A percentile compares a stretch with the other conserved stretches of the same genome.
These are phyloP conservation scores for Mayetiola destructor DNA, from an alignment of 2,888 invertebrate species.

Conservation along the genomic window DNA sequence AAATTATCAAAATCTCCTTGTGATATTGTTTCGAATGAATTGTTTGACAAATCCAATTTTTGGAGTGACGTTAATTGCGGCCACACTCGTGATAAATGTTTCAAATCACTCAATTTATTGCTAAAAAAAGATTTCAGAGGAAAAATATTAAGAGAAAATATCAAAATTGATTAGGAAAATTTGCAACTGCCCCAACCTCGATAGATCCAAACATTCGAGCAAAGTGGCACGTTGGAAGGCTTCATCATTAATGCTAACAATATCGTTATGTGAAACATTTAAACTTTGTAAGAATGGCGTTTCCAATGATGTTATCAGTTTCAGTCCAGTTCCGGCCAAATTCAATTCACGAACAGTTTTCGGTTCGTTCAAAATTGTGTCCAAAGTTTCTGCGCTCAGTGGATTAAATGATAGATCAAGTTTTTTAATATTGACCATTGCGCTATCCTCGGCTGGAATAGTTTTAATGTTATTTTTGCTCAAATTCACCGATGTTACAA, in stretches of 20 bases:
- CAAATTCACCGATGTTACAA: constrained; percentile 61
- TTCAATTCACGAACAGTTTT: constrained; percentile 73
- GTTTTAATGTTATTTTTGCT: constrained; percentile 62
- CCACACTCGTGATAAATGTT: constrained; percentile 51
- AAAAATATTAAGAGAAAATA: too few species aligned
- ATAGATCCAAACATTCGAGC: constrained; percentile 61
- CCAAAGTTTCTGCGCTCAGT: constrained; percentile 54
- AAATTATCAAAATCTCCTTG: constrained; percentile 63
- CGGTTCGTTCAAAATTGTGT: constrained; percentile 68
- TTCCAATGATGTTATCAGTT: constrained; percentile 51
- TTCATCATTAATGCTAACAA: constrained; percentile 47
- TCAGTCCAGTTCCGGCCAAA: constrained; percentile 65
- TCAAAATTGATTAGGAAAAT: too few species aligned
- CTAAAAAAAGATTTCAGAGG: too few species aligned
- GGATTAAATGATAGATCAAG: constrained; percentile 78
- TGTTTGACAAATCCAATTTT: constrained; percentile 63
- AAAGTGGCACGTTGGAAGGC: constrained; percentile 67
- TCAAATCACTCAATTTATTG: constrained; percentile 48
- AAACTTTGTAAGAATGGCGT: constrained; percentile 69
- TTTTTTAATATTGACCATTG: constrained; percentile 75
- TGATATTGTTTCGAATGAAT: constrained; percentile 63
- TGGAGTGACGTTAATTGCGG: constrained; percentile 55
- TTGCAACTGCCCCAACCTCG: too few species aligned
- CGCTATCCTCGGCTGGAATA: constrained; percentile 70
- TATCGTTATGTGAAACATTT: constrained; percentile 64